A percentile compares a stretch with the other conserved stretches of the same genome.
These are phyloP conservation scores for Bicyclus anynana DNA, from an alignment of 1,140 invertebrate species.

Conservation along the genomic window DNA sequence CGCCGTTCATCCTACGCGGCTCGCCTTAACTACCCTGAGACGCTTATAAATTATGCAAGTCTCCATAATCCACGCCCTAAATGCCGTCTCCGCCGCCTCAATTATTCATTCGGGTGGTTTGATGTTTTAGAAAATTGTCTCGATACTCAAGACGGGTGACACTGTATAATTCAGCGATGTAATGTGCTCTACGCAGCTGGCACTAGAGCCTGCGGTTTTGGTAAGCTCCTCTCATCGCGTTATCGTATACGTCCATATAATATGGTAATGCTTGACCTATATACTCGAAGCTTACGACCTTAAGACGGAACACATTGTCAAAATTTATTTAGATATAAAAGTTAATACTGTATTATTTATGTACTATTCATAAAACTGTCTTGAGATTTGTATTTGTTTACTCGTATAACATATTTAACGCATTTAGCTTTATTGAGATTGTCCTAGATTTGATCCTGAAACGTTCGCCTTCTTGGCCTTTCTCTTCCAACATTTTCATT, in stretches of 20 bases:
- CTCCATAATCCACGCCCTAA: slow-evolving; percentile 72
- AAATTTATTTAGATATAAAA: background rate
- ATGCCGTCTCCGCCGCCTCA: slow-evolving; percentile 66
- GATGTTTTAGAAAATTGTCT: slow-evolving; percentile 74
- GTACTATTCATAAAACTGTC: too few relatives aligned
- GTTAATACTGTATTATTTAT: too few relatives aligned
- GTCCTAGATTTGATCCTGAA: too few relatives aligned
- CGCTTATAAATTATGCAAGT: slow-evolving; percentile 73
- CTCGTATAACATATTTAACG: too few relatives aligned
- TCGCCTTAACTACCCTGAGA: slow-evolving; percentile 56
- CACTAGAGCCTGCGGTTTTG: background rate
- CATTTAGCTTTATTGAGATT: too few relatives aligned
- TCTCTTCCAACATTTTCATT: too few relatives aligned
- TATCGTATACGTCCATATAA: background rate
- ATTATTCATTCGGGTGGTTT: slow-evolving; percentile 74
- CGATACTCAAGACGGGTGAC: slow-evolving; percentile 53
- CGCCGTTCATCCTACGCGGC: slow-evolving; percentile 38
- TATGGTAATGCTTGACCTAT: background rate
- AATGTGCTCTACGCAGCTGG: slow-evolving; percentile 47
- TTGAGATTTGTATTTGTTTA: too few relatives aligned
- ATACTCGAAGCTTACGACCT: background rate
- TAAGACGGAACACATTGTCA: background rate
- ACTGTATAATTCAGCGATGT: slow-evolving; percentile 56
- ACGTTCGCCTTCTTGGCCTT: too few relatives aligned
- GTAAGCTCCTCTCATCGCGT: background rate